Percentiles rank a stretch among this genome's conserved stretches.
phyloP scores from a whole-genome alignment of 2,113 vertebrate species.

The Perca flavescens region DNA sequence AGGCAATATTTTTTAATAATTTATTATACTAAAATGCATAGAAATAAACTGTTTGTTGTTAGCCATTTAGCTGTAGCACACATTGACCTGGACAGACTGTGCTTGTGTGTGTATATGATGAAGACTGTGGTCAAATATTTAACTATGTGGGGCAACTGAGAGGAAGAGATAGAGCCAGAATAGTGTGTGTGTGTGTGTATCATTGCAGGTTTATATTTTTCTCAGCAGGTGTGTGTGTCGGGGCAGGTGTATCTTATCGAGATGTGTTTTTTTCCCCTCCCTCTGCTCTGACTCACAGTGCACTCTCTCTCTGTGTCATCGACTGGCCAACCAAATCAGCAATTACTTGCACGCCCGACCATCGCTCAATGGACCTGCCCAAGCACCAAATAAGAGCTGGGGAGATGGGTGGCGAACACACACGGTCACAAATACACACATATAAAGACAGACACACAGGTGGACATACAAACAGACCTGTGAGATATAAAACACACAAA shows the following conservation, averaged over 20 bases:
- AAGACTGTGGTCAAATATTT: constrained; percentile 11
- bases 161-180: constrained; percentile 19
- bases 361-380: constrained; percentile 84
- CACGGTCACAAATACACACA: constrained; percentile 17
- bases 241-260: constrained; percentile 46
- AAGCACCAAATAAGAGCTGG: constrained; percentile 83
- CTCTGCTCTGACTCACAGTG: constrained; percentile 48
- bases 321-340: constrained; percentile 84
- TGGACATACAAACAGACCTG: constrained; percentile 54
- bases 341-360: constrained; percentile 83
- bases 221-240: constrained; percentile 50
- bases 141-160: not conserved
- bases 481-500: constrained; percentile 23
- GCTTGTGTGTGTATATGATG: not conserved
- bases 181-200: constrained; percentile 50
- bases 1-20: not conserved
- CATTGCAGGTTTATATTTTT: constrained; percentile 67
- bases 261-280: constrained; percentile 40
- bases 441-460: constrained; percentile 9
- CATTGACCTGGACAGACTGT: not conserved
- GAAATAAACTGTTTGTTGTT: not conserved
- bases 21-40: not conserved
- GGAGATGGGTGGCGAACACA: constrained; percentile 40
- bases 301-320: constrained; percentile 72
- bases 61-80: not conserved